Base-by-base conservation (phyloP, 1,140 invertebrate genomes). In the Halyomorpha halys region DNA sequence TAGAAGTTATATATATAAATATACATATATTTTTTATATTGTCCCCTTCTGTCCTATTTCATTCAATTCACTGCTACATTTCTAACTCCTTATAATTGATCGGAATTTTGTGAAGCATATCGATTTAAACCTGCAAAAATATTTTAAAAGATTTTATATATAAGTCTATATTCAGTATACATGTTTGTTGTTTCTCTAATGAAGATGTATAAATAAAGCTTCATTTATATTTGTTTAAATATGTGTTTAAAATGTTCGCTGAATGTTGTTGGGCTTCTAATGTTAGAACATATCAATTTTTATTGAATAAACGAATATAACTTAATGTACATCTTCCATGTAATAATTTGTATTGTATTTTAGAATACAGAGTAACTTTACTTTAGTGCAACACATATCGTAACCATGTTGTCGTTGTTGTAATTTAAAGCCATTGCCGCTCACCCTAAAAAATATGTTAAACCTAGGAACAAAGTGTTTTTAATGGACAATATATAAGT, bases 271-370 rank as follows among this genome's bases (percentile, higher is more conserved):
- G 19, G 60, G 60, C 60, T 61, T 61, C 44, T 61, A 27, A 47
- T 45, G 19, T 61, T 61, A 61, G 60, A 44, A 61, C 60, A 61
- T 61, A 61, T 61, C 60, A 61, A 61, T 45, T 61, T 61, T 61
- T 30, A 45, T 61, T 53, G 30, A 23, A 45, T 60, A 34, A 16
- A 44, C 39, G 19, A 44, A 23, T 61, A 61, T 44, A 61, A 19
- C 14, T 39, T 54, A 27, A 59, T 54, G 25, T 64, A 30, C 45
- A 60, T 65, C 44, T 56, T 56, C 53, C 53, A 56, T 56, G 23
- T 56, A 56, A 25, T 56, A 56, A 56, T 56, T 56, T 56, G 53
- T 56, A 56, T 56, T 56, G 23, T 56, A 56, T 56, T 25, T 19
- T 49, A 49, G n/a, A 49, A 21, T 56, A 25, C 53, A 56, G 53